phyloP scores from a whole-genome alignment of 2,113 vertebrate genomes.

The Sphaerodactylus townsendi region DNA sequence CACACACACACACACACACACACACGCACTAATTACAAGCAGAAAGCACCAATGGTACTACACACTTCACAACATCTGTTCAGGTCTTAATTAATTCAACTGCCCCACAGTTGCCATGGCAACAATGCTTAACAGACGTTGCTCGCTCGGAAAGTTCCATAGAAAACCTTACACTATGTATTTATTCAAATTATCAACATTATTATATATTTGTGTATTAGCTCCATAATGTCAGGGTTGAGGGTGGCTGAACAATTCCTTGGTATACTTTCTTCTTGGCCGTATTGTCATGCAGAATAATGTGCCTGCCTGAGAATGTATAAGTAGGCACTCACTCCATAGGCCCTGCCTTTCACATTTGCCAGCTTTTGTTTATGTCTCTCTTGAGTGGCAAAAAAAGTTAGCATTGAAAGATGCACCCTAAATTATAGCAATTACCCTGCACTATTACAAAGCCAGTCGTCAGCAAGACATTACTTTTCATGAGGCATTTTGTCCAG shows the following conservation, averaged over 20 bases:
- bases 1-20: too few relatives aligned
- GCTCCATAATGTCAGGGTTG: conserved; percentile 23
- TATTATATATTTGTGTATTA: conserved; percentile 43
- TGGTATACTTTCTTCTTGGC: conserved; percentile 32
- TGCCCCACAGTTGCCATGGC: conserved; percentile 57
- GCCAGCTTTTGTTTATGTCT: not conserved
- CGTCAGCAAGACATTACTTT: not conserved
- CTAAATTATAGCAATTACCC: not conserved
- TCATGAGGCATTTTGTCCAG: not conserved
- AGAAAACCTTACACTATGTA: conserved; percentile 49
- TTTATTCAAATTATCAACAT: conserved; percentile 62
- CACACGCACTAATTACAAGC: conserved; percentile 59
- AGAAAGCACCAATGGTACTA: conserved; percentile 61
- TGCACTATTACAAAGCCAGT: not conserved
- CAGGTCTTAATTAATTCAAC: conserved; percentile 74
- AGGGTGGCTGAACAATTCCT: conserved; percentile 26
- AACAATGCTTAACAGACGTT: conserved; percentile 64
- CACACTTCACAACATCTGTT: conserved; percentile 71
- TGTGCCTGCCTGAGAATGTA: not conserved
- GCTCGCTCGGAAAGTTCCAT: conserved; percentile 55
- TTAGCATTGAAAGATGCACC: not conserved
- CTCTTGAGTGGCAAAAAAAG: not conserved
- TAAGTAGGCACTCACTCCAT: not conserved
- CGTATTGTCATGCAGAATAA: conserved; percentile 39
- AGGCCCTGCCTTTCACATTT: conserved; percentile 9